These are phyloP conservation scores for Riparia riparia DNA, from an alignment of 2,113 vertebrate genomes.

Conservation along the genomic window DNA sequence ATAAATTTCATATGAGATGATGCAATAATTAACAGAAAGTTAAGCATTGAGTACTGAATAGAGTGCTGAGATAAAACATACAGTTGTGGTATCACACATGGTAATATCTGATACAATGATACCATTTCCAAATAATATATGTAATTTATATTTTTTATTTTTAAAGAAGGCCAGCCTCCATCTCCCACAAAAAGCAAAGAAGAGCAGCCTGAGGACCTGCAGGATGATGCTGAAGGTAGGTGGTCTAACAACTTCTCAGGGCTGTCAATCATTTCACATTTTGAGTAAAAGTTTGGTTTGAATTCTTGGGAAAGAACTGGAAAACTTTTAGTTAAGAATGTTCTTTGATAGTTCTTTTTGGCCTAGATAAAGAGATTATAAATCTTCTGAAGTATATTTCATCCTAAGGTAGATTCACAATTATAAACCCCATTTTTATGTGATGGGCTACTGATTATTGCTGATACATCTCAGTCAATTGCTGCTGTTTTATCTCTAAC, in stretches of 20 bases:
- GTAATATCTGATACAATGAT: conserved; percentile 11
- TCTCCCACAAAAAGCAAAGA: conserved; percentile 75
- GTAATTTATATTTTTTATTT: neutral
- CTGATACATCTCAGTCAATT: too few relatives aligned
- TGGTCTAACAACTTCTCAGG: neutral
- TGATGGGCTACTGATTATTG: too few relatives aligned
- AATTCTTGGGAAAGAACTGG: neutral
- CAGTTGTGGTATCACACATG: neutral
- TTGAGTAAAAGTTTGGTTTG: neutral
- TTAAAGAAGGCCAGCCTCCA: conserved; percentile 65
- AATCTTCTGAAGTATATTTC: too few relatives aligned
- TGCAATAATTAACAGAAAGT: neutral
- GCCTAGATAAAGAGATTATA: too few relatives aligned
- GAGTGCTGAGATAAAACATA: conserved; percentile 3
- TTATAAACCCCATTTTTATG: too few relatives aligned
- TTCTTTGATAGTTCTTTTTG: neutral
- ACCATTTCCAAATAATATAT: neutral
- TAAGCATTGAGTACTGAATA: neutral
- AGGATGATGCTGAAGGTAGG: conserved; percentile 73
- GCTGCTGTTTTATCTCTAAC: too few relatives aligned
- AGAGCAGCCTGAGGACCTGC: conserved; percentile 68
- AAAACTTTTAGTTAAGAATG: neutral
- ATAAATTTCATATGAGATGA: neutral
- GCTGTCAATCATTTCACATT: neutral
- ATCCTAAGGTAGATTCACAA: too few relatives aligned